Evolutionary conservation across 2,113 vertebrate genomes (phyloP).

Genomic region (Orycteropus afer): DNA sequence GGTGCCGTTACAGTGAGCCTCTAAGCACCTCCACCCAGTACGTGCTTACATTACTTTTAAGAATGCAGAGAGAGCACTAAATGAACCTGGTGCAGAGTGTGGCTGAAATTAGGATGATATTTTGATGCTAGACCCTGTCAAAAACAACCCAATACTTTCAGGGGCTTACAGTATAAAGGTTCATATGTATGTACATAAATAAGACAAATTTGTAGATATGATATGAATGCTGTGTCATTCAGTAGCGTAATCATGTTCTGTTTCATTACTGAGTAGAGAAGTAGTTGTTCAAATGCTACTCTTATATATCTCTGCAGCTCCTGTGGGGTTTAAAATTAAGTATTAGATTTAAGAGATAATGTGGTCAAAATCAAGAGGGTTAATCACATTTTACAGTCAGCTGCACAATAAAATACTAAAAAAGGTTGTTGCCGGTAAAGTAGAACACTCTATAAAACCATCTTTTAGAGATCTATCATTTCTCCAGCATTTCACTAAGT

Average conservation of each 20-base stretch:
- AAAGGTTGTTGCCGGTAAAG: neutral
- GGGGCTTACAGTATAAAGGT: neutral
- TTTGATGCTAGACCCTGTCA: neutral
- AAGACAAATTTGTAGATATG: neutral
- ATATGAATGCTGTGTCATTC: neutral
- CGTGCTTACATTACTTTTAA: neutral
- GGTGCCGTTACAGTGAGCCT: neutral
- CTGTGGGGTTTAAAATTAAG: neutral
- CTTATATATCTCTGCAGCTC: neutral
- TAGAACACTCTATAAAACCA: neutral
- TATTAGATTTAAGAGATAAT: neutral
- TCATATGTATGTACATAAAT: neutral
- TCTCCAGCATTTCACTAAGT: neutral
- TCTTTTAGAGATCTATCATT: neutral
- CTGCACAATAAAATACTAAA: neutral
- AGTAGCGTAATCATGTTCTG: neutral
- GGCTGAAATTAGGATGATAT: neutral
- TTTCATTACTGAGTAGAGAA: neutral
- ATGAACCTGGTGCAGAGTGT: neutral
- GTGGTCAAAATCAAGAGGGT: conserved; percentile 11
- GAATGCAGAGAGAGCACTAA: neutral
- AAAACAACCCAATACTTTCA: neutral
- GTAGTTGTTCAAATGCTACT: neutral
- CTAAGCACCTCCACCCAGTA: too few relatives aligned
- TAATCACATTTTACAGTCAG: conserved; percentile 26